Evolutionary conservation across 53 echinoderm and acorn worm species (phyloP).

Genomic region (Luidia sarsii): DNA sequence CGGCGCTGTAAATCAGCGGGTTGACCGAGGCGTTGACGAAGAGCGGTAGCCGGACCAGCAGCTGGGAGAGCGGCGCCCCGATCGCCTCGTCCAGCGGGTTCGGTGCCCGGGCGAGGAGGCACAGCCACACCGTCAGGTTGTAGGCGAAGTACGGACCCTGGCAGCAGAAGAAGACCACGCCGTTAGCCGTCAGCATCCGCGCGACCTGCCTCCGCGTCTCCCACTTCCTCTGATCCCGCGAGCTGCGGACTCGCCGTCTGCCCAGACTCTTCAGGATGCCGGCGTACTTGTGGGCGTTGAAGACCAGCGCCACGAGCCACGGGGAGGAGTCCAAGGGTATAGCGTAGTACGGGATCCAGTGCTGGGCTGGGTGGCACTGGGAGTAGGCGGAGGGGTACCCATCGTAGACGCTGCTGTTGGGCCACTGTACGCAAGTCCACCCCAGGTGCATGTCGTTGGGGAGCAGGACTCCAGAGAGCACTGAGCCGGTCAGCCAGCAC

Average conservation of each 20-base stretch:
- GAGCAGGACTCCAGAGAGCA: too few relatives aligned
- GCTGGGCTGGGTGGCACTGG: slow-evolving; percentile 15
- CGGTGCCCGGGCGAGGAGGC: too few relatives aligned
- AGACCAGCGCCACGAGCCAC: slow-evolving; percentile 9
- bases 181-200: slow-evolving; percentile 35
- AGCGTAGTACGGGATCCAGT: slow-evolving; percentile 2
- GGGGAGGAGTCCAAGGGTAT: slow-evolving; percentile 4
- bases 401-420: too few relatives aligned
- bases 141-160: too few relatives aligned
- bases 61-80: too few relatives aligned
- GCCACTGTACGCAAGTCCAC: too few relatives aligned
- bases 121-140: too few relatives aligned
- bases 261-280: slow-evolving; percentile 3
- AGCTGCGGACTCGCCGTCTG: slow-evolving; percentile 20
- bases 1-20: too few relatives aligned
- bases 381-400: neutral
- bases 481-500: neutral
- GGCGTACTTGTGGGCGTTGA: slow-evolving; percentile 14
- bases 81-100: too few relatives aligned
- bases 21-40: too few relatives aligned
- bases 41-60: too few relatives aligned
- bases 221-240: slow-evolving; percentile 1
- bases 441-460: too few relatives aligned
- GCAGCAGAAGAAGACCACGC: slow-evolving; percentile 17
- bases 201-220: slow-evolving; percentile 35